A percentile compares a stretch with the other conserved stretches of the same genome.
phyloP scores from a whole-genome alignment of 64 coral and sea anemone genomes.

The Porites lutea region DNA sequence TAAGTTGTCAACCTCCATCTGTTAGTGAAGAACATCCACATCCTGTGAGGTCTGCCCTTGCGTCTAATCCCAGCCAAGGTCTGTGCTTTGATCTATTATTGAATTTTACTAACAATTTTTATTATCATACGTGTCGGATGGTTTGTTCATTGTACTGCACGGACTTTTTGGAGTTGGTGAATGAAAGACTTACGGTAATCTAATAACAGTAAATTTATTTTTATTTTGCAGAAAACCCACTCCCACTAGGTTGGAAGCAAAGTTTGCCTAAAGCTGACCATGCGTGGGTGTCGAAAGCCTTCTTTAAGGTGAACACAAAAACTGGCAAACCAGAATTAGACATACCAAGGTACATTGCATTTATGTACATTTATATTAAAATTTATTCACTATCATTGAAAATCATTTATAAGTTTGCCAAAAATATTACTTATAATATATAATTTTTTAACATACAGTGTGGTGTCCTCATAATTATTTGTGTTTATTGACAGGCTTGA shows the following conservation, averaged over 20 bases:
- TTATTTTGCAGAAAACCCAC: not conserved
- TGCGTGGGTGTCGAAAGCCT: conserved; percentile 21
- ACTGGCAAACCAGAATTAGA: conserved; percentile 73
- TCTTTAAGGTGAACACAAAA: not conserved
- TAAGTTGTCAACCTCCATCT: no score
- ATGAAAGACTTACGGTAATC: no score
- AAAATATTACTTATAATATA: no score
- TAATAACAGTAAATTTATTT: not conserved
- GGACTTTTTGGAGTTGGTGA: no score
- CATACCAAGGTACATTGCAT: conserved; percentile 27
- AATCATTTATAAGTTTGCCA: not conserved
- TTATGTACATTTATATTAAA: not conserved
- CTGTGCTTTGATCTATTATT: no score
- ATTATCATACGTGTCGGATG: no score
- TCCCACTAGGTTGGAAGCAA: conserved; percentile 51
- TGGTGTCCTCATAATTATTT: not conserved
- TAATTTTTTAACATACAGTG: no score
- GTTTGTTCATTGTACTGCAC: no score
- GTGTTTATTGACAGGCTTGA: not conserved
- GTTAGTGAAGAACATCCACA: no score
- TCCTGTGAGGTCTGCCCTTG: no score
- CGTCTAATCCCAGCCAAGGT: no score
- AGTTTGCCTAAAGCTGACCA: conserved; percentile 47
- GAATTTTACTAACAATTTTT: no score
- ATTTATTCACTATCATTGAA: not conserved